Conservation (phyloP, 2,113 vertebrate genomes). For the Mirza zaza region DNA sequence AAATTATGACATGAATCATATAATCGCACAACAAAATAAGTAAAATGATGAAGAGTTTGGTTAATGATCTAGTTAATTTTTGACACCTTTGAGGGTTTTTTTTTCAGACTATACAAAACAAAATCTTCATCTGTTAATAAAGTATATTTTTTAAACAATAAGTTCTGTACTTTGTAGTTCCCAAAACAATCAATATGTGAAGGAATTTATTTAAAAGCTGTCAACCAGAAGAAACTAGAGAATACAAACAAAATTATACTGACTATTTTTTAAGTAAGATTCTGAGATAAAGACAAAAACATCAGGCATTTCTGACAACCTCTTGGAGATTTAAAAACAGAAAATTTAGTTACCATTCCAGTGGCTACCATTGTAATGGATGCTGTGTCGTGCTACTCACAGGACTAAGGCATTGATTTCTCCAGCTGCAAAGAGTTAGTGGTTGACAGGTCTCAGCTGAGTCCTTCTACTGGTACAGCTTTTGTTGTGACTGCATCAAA, state of each 20-base stretch:
- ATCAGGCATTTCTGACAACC: conserved; percentile 20
- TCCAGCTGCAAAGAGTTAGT: neutral
- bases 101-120: neutral
- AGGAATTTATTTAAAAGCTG: conserved; percentile 60
- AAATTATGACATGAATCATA: conserved; percentile 75
- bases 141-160: neutral
- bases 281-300: conserved; percentile 37
- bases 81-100: conserved; percentile 58
- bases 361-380: neutral
- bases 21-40: conserved; percentile 70
- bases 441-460: neutral
- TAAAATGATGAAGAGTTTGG: conserved; percentile 71
- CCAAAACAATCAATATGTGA: conserved; percentile 26
- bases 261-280: conserved; percentile 43
- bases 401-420: neutral
- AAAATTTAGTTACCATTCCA: neutral
- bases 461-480: neutral
- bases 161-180: neutral
- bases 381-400: neutral
- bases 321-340: conserved; percentile 22
- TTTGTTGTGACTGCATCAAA: neutral
- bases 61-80: conserved; percentile 81
- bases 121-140: conserved; percentile 39
- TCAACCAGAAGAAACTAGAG: conserved; percentile 39
- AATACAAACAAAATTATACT: conserved; percentile 49